A percentile compares a stretch with the other conserved stretches of the same genome.
Conservation (phyloP, 2,797 vertebrate genomes). For the Mionectes olivaceus region DNA sequence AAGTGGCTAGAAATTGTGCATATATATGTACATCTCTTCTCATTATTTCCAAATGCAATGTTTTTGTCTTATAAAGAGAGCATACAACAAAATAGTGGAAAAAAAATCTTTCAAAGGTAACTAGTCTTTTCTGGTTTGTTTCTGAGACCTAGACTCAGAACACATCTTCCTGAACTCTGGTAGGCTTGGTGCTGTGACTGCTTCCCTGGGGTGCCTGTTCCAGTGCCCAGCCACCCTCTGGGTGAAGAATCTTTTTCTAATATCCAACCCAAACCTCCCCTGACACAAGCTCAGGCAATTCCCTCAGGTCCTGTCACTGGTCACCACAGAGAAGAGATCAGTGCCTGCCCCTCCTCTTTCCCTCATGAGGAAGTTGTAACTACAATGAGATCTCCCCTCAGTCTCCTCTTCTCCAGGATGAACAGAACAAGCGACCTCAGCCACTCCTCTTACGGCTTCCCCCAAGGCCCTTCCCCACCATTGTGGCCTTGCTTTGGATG, state of each 20-base stretch:
- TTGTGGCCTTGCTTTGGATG: background rate
- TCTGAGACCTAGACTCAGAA: background rate
- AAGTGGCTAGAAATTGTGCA: background rate
- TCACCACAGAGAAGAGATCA: background rate
- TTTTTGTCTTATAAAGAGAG: background rate
- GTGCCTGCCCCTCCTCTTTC: background rate
- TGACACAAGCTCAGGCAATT: background rate
- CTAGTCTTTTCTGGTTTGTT: background rate
- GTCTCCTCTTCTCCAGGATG: background rate
- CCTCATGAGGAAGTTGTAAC: background rate
- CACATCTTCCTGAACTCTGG: background rate
- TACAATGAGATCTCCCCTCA: background rate
- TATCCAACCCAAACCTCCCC: background rate
- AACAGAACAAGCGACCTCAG: background rate
- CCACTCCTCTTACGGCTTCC: background rate
- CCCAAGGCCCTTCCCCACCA: background rate
- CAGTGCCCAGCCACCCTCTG: background rate
- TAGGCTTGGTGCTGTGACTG: background rate
- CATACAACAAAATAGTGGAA: background rate
- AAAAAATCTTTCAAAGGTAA: background rate
- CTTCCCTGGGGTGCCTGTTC: background rate
- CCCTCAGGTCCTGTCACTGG: background rate
- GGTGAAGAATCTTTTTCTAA: background rate
- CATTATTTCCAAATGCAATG: background rate
- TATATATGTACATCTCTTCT: background rate